phyloP scores from a whole-genome alignment of 1,140 invertebrate genomes.

The Cecropterus lyciades region DNA sequence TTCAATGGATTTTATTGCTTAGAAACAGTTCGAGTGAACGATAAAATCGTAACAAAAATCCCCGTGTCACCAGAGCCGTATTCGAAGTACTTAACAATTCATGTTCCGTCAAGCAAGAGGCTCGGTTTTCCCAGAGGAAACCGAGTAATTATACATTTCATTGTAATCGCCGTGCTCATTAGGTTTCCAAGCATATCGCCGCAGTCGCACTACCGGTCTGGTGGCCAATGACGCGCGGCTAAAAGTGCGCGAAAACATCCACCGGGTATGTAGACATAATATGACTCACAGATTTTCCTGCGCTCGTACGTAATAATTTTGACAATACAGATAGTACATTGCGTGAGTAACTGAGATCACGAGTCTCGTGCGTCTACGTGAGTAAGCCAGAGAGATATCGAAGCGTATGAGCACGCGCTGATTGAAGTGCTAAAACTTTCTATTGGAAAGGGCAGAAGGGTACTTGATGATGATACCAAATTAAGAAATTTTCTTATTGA shows the following conservation, averaged over 20 bases:
- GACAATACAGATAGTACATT: slow-evolving; percentile 43
- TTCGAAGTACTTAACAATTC: slow-evolving; percentile 35
- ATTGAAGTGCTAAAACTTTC: slow-evolving; percentile 25
- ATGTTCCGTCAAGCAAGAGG: slow-evolving; percentile 20
- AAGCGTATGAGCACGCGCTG: slow-evolving; percentile 9
- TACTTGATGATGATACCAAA: neutral
- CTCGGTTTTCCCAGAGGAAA: slow-evolving; percentile 42
- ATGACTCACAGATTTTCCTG: slow-evolving; percentile 72
- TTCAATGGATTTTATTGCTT: slow-evolving; percentile 1
- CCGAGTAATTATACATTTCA: slow-evolving; percentile 45
- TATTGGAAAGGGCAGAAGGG: slow-evolving; percentile 38
- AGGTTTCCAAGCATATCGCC: slow-evolving; percentile 56
- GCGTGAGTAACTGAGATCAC: slow-evolving; percentile 44
- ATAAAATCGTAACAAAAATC: neutral
- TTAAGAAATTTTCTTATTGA: neutral
- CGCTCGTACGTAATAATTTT: slow-evolving; percentile 57
- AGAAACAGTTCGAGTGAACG: neutral
- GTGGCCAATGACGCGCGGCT: slow-evolving; percentile 65
- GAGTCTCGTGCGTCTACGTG: neutral
- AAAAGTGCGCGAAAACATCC: slow-evolving; percentile 77
- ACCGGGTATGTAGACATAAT: slow-evolving; percentile 41
- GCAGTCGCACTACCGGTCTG: slow-evolving; percentile 47
- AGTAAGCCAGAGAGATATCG: slow-evolving; percentile 19
- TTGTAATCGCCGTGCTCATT: slow-evolving; percentile 53
- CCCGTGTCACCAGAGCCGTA: slow-evolving; percentile 2